Evolutionary conservation across 2,888 invertebrate genomes (phyloP).

Genomic region (Pachycephus smyrnensis): DNA sequence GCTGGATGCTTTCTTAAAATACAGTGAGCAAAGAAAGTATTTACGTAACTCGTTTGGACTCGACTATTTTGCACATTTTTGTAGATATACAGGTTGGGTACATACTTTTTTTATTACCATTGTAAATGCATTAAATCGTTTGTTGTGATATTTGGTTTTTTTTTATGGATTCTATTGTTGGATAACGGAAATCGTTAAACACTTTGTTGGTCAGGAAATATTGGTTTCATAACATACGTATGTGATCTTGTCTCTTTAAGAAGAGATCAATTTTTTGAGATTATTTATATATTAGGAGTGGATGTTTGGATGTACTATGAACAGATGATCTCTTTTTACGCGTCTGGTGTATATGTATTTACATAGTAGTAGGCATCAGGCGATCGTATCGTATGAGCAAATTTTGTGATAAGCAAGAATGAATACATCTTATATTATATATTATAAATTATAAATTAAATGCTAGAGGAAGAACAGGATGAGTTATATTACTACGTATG

Average conservation of each 20-base stretch:
- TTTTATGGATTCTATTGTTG: not conserved
- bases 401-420: no score
- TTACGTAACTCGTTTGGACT: not conserved
- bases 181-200: not conserved
- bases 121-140: not conserved
- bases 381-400: no score
- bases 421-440: not conserved
- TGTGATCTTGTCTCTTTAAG: not conserved
- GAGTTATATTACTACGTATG: not conserved
- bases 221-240: not conserved
- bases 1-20: not conserved
- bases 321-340: not conserved
- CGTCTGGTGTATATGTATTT: not conserved
- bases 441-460: not conserved
- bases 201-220: not conserved
- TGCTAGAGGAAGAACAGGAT: not conserved
- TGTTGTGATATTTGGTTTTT: not conserved
- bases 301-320: not conserved
- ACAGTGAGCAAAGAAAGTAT: not conserved
- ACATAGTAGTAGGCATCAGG: no score
- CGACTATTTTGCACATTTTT: not conserved
- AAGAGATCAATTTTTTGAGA: not conserved
- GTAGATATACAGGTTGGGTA: no score
- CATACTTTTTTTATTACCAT: not conserved
- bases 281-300: not conserved